A percentile compares a stretch with the other conserved stretches of the same genome.
These are phyloP conservation scores for Dexiosoma caninum DNA, from an alignment of 2,888 invertebrate species.

Conservation along the genomic window DNA sequence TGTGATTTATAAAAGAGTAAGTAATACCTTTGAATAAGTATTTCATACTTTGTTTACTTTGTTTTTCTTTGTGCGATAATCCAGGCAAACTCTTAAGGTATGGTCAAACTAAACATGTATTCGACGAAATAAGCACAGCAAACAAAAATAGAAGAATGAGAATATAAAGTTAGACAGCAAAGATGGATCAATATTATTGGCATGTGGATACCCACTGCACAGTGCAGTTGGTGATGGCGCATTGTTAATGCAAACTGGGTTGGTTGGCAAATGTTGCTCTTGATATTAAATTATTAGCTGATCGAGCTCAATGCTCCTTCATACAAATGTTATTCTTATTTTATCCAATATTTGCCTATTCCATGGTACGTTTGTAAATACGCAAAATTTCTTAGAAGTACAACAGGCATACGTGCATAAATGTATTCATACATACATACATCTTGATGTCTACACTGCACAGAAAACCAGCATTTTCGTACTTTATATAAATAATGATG, in stretches of 20 bases:
- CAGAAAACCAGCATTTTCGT: not conserved
- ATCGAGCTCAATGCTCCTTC: too few species aligned
- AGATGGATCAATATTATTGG: too few species aligned
- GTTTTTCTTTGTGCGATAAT: slow-evolving; percentile 12
- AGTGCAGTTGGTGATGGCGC: too few species aligned
- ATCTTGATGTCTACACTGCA: slow-evolving; percentile 54
- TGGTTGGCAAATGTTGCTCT: too few species aligned
- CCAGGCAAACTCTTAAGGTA: not conserved
- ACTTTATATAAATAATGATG: slow-evolving; percentile 22
- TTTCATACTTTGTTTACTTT: slow-evolving; percentile 15
- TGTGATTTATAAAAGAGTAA: not conserved
- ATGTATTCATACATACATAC: slow-evolving; percentile 12
- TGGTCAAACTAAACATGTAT: not conserved
- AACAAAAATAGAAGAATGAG: too few species aligned
- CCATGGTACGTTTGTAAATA: too few species aligned
- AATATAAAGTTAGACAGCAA: too few species aligned
- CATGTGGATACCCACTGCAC: too few species aligned
- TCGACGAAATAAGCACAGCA: not conserved
- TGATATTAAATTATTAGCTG: too few species aligned
- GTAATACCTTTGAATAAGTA: slow-evolving; percentile 22
- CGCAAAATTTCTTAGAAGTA: too few species aligned
- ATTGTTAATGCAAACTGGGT: too few species aligned
- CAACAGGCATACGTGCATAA: too few species aligned
- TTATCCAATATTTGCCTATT: not conserved
- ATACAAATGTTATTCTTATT: not conserved